These are phyloP conservation scores for Metalampra italica DNA, from an alignment of 2,888 invertebrate genomes.

Conservation along the genomic window DNA sequence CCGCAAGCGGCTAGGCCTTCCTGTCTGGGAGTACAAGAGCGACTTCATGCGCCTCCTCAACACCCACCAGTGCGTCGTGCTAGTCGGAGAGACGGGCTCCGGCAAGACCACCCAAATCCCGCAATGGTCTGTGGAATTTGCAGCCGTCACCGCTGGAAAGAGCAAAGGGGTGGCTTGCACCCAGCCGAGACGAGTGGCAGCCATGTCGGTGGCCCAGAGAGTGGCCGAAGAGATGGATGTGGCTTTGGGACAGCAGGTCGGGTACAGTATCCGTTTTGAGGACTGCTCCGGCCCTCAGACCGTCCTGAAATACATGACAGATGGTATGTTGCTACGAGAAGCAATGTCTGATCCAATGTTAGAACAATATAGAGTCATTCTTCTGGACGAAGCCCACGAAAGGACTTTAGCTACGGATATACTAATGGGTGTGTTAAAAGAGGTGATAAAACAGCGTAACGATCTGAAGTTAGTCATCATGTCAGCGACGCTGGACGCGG, in stretches of 20 bases:
- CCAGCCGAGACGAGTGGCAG: slow-evolving; percentile 97
- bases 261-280: slow-evolving; percentile 95
- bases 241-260: slow-evolving; percentile 82
- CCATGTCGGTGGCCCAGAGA: slow-evolving; percentile 99
- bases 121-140: slow-evolving; percentile 78
- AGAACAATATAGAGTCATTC: slow-evolving; percentile 95
- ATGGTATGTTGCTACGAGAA: slow-evolving; percentile 99
- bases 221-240: slow-evolving; percentile 99
- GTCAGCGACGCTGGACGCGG: slow-evolving; percentile 99
- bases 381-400: slow-evolving; percentile 99
- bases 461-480: slow-evolving; percentile 99
- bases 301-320: slow-evolving; percentile 98
- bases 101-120: slow-evolving; percentile 99
- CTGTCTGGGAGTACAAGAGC: slow-evolving; percentile 98
- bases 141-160: slow-evolving; percentile 53
- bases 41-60: slow-evolving; percentile 97
- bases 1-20: slow-evolving; percentile 92
- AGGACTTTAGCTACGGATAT: slow-evolving; percentile 99
- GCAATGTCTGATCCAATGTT: slow-evolving; percentile 99
- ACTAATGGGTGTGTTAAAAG: slow-evolving; percentile 98
- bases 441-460: slow-evolving; percentile 93
- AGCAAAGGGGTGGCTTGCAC: slow-evolving; percentile 91
- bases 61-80: slow-evolving; percentile 95
- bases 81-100: slow-evolving; percentile 99
- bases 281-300: slow-evolving; percentile 98